phyloP scores from a whole-genome alignment of 2,113 vertebrate species.

The Sceloporus undulatus region DNA sequence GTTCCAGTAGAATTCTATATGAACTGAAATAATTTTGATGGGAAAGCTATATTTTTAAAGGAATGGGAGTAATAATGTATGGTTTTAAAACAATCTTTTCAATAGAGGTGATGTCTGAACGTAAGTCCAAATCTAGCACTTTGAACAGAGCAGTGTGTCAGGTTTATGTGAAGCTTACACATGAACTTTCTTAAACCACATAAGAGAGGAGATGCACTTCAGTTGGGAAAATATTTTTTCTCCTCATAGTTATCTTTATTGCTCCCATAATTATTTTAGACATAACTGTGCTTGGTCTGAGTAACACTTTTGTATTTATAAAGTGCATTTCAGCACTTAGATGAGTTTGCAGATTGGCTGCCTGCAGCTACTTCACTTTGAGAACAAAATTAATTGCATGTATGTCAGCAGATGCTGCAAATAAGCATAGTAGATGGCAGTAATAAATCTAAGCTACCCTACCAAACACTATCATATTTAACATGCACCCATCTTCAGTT shows the following conservation, averaged over 20 bases:
- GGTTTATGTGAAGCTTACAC: conserved; percentile 7
- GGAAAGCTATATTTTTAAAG: too few species aligned
- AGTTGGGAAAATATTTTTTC: conserved; percentile 14
- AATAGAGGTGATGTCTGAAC: not conserved
- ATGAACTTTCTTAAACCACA: conserved; percentile 18
- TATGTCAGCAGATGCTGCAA: conserved; percentile 36
- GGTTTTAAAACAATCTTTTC: not conserved
- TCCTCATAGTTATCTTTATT: conserved; percentile 45
- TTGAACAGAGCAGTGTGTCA: not conserved
- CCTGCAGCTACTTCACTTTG: conserved; percentile 33
- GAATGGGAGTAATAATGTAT: not conserved
- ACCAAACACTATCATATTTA: not conserved
- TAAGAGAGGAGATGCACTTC: not conserved
- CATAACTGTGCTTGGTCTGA: conserved; percentile 41
- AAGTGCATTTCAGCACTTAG: conserved; percentile 26
- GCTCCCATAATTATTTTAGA: conserved; percentile 36
- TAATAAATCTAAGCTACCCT: conserved; percentile 53
- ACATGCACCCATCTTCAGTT: not conserved
- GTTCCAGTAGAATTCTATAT: not conserved
- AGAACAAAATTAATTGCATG: conserved; percentile 63
- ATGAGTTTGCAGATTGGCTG: conserved; percentile 52
- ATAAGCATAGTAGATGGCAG: conserved; percentile 19
- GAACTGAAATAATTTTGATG: not conserved
- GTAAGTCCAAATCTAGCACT: not conserved
- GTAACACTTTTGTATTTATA: conserved; percentile 51